These are phyloP conservation scores for Neopipo cinnamomea DNA, from an alignment of 2,113 vertebrate genomes.

Conservation along the genomic window DNA sequence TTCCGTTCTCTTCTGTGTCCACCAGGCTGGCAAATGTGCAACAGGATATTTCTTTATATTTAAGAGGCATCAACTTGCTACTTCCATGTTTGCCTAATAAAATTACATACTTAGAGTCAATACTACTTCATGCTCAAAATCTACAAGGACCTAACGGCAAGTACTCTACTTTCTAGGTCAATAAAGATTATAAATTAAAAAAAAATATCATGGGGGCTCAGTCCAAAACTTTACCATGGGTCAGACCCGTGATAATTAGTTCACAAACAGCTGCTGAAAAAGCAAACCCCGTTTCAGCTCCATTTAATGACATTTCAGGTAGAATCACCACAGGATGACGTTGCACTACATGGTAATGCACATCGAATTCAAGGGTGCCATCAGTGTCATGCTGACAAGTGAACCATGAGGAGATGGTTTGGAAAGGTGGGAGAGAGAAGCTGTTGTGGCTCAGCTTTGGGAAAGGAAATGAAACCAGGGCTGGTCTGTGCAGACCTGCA, in stretches of 20 bases:
- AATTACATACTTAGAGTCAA: conserved; percentile 54
- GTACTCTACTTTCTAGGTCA: conserved; percentile 44
- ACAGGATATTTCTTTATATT: neutral
- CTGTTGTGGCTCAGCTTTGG: neutral
- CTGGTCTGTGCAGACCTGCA: neutral
- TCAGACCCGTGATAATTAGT: neutral
- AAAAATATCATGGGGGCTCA: neutral
- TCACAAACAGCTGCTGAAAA: conserved; percentile 39
- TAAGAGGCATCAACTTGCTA: conserved; percentile 42
- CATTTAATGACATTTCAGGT: conserved; percentile 36
- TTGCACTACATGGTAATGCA: conserved; percentile 60
- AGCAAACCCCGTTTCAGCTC: conserved; percentile 25
- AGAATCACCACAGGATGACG: neutral
- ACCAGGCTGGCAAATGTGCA: neutral
- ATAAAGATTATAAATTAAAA: conserved; percentile 9
- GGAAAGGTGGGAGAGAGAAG: neutral
- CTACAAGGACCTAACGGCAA: conserved; percentile 55
- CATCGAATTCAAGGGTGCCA: neutral
- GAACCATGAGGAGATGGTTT: neutral
- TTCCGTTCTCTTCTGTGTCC: neutral
- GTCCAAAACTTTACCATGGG: neutral
- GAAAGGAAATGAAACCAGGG: neutral
- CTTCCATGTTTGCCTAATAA: conserved; percentile 44
- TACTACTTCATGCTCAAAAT: conserved; percentile 56
- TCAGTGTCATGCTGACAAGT: neutral